Evolutionary conservation across 2,888 invertebrate genomes (phyloP).

Genomic region (Lottia scabra): DNA sequence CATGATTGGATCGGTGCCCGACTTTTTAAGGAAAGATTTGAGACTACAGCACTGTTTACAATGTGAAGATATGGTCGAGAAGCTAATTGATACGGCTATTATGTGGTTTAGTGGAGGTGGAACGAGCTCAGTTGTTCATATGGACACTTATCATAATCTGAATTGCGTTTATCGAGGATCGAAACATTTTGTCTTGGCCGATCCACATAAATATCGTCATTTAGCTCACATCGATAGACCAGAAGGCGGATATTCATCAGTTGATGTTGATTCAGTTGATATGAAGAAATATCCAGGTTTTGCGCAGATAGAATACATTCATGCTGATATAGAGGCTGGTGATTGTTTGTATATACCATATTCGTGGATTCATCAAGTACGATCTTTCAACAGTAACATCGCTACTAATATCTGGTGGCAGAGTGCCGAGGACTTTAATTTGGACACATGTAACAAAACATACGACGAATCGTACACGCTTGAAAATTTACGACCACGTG

Average conservation of each 20-base stretch:
- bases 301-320: conserved; percentile 56
- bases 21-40: conserved; percentile 59
- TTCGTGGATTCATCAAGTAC: conserved; percentile 65
- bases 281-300: conserved; percentile 59
- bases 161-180: conserved; percentile 64
- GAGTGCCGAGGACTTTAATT: conserved; percentile 21
- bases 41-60: conserved; percentile 61
- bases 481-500: too few species aligned
- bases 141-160: conserved; percentile 66
- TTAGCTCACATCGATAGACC: conserved; percentile 57
- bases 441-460: neutral
- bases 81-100: conserved; percentile 57
- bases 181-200: conserved; percentile 63
- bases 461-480: neutral
- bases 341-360: conserved; percentile 66
- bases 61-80: conserved; percentile 49
- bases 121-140: conserved; percentile 68
- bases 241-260: conserved; percentile 61
- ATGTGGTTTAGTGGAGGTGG: conserved; percentile 69
- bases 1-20: conserved; percentile 64
- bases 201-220: conserved; percentile 54
- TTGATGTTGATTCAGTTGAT: conserved; percentile 67
- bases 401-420: conserved; percentile 67
- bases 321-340: conserved; percentile 56
- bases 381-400: conserved; percentile 62